Evolutionary conservation across 2,797 vertebrate species (phyloP), one percentile per base, ranked within the genome.

Genomic region (Liparis tanakae): DNA sequence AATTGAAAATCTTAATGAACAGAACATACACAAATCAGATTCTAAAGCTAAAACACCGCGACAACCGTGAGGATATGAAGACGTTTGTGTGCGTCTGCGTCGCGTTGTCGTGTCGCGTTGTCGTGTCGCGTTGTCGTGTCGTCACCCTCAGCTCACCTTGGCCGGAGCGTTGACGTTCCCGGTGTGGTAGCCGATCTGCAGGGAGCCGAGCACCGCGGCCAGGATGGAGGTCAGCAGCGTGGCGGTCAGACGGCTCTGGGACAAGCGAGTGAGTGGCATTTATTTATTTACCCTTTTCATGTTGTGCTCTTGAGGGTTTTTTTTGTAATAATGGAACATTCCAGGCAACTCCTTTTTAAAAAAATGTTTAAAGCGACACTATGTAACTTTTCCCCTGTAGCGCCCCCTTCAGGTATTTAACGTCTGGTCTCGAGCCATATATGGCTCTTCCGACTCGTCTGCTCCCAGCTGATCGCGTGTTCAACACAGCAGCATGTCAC

Each of bases 171-270:
- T 95, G 86, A 95, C 72, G 22, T 95, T 95, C 36, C 95, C 94
- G 0, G 94, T 95, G 84, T 95, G 95, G 89, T 95, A 95, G 48
- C 95, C 95, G 12, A 95, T 92, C 91, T 95, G 95, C 78, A 95
- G 86, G 4, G 94, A 95, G 55, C 95, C 94, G 0, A 95, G 89
- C 64, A 95, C 93, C 0, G 90, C 93, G 1, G 92, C 94, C 86
- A 94, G 71, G 68, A 95, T 91, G 63, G 94, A 94, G 79, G 84
- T 90, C 84, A 95, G 78, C 57, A 95, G 92, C 1, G 87, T 83
- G 51, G 86, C 74, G 0, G 94, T 94, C 87, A 94, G 79, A 70
- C 79, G 89, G 79, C 83, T 91, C 94, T 95, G 88, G 0, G 39
- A 66, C 61, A 50, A 18, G 1, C 25, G 2, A 18, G 71, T 61